phyloP scores from a whole-genome alignment of 1,140 invertebrate species.

The Hetaerina americana region DNA sequence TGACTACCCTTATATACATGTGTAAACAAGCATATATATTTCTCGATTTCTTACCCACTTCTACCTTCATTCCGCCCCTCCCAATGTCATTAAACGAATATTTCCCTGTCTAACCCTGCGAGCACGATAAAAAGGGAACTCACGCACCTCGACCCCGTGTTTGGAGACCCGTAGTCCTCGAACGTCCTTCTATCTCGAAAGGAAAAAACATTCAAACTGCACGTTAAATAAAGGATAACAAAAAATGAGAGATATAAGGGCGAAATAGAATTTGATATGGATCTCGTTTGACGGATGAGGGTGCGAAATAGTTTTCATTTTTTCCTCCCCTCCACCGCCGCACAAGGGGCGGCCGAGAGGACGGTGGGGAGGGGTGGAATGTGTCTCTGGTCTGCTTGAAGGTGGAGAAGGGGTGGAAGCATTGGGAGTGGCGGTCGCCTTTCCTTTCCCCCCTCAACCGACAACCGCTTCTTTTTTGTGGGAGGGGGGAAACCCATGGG shows the following conservation, averaged over 20 bases:
- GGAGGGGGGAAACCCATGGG: no score
- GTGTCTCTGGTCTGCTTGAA: no score
- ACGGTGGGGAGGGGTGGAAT: no score
- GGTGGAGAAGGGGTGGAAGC: no score
- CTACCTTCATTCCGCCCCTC: not conserved
- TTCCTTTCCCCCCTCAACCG: no score
- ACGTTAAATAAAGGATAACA: not conserved
- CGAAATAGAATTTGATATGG: not conserved
- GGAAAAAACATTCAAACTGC: not conserved
- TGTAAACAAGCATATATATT: not conserved
- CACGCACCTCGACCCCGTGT: not conserved
- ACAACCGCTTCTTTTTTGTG: no score
- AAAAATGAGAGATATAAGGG: not conserved
- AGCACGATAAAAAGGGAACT: not conserved
- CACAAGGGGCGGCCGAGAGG: no score
- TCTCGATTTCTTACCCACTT: not conserved
- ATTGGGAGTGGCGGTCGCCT: no score
- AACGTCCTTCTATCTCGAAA: not conserved
- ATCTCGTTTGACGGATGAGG: not conserved
- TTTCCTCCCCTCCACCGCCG: not conserved
- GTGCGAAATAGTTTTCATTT: not conserved
- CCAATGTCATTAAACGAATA: not conserved
- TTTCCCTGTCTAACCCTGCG: not conserved
- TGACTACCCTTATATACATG: no score
- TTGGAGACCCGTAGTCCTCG: no score